Percentiles rank a stretch among this genome's conserved stretches.
Evolutionary conservation across 2,888 invertebrate species (phyloP).

Genomic region (Julus scanicus): DNA sequence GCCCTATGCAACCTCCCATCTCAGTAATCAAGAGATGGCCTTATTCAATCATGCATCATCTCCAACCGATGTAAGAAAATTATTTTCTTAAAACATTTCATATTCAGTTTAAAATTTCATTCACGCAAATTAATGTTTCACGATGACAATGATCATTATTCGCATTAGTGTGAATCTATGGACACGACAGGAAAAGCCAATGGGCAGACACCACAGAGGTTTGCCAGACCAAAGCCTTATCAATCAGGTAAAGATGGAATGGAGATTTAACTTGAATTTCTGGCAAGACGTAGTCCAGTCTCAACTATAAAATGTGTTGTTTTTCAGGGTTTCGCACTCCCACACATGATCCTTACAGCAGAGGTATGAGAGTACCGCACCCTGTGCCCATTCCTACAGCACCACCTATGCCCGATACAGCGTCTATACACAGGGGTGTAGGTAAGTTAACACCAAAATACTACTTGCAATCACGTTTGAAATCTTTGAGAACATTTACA

Average conservation of each 20-base stretch:
- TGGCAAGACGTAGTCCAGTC: not conserved
- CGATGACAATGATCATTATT: not conserved
- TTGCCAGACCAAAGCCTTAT: conserved; percentile 57
- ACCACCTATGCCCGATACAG: conserved; percentile 58
- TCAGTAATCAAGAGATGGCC: conserved; percentile 56
- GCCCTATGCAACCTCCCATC: conserved; percentile 54
- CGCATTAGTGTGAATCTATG: conserved; percentile 11
- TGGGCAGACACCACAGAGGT: conserved; percentile 54
- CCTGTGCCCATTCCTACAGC: conserved; percentile 59
- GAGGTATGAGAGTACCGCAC: conserved; percentile 57
- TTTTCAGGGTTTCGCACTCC: conserved; percentile 56
- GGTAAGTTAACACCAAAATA: not conserved
- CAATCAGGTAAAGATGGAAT: conserved; percentile 55
- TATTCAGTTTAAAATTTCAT: not conserved
- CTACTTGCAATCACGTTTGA: not conserved
- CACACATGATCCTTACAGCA: conserved; percentile 54
- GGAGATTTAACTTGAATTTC: not conserved
- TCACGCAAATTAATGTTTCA: not conserved
- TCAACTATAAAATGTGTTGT: not conserved
- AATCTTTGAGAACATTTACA: too few species aligned
- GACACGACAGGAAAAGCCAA: conserved; percentile 48
- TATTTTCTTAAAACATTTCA: not conserved
- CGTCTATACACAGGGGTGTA: conserved; percentile 20
- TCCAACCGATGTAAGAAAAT: conserved; percentile 47
- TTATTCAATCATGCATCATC: conserved; percentile 55